Evolutionary conservation across 2,113 vertebrate species (phyloP), one percentile per base, ranked within the genome.

Genomic region (Psittacus erithacus): DNA sequence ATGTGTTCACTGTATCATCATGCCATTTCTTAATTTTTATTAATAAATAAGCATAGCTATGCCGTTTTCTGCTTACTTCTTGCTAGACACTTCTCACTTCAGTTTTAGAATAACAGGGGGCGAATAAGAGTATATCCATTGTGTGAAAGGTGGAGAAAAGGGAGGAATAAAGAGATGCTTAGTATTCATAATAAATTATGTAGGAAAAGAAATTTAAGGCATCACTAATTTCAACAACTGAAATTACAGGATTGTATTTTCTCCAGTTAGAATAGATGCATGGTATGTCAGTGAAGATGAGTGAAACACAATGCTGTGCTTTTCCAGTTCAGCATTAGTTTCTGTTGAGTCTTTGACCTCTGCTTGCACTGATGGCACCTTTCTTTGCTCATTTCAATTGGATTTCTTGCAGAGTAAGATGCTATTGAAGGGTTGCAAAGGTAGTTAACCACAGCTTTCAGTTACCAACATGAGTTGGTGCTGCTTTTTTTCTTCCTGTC

Each of bases 1-100:
- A 39, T 44, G 1, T 92, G 74, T 77, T 86, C 44, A 9, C 71
- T 57, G 6, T 28, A 35, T 90, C 91, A 67, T 52, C 46, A 44
- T 79, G 55, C 69, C 17, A 38, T 71, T 47, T 70, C 29, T 79
- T 97, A 82, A 95, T 94, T 96, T 89, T 83, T 83, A 64, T 88
- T 95, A 93, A 90, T 86, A 95, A 95, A 93, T 91, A 75, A 92
- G 22, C 28, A 70, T 4, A 62, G 35, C 43, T 81, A 2, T 79
- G 59, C 20, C 65, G 47, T 25, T 86, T 43, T 55, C 76, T 92
- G 44, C 31, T 31, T 39, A 2, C n/a, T 82, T 50, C 63, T 85
- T 60, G n/a, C 85, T 43, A 35, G 22, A 22, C 27, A 38, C 6
- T 46, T 47, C 28, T 82, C 14, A 8, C 35, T 82, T 87, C 3